Percentiles rank a stretch among this genome's conserved stretches.
phyloP scores from a whole-genome alignment of 2,888 invertebrate genomes.

The Eupithecia insigniata region DNA sequence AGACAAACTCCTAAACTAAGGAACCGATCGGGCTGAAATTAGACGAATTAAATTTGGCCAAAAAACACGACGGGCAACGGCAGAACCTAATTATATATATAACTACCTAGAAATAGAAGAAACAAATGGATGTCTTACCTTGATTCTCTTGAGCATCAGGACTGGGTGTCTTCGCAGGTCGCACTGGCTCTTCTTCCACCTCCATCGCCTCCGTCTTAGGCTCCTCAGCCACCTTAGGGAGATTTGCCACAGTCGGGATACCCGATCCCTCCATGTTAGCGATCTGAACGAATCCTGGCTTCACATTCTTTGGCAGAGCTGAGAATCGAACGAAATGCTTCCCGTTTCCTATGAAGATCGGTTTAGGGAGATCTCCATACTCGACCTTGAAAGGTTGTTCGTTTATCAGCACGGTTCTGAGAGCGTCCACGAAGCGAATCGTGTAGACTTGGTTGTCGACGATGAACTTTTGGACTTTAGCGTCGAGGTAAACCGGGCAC shows the following conservation, averaged over 20 bases:
- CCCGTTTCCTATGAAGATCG: conserved; percentile 88
- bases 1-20: no score
- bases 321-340: conserved; percentile 93
- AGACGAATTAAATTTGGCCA: not conserved
- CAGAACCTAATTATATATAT: not conserved
- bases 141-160: conserved; percentile 68
- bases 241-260: conserved; percentile 45
- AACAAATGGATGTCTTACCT: conserved; percentile 56
- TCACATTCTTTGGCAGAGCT: conserved; percentile 88
- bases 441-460: conserved; percentile 89
- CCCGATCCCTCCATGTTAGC: conserved; percentile 88
- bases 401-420: conserved; percentile 90
- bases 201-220: conserved; percentile 59
- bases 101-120: not conserved
- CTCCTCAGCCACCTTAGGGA: conserved; percentile 46
- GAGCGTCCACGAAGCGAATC: conserved; percentile 91
- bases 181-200: conserved; percentile 53
- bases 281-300: conserved; percentile 88
- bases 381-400: conserved; percentile 91
- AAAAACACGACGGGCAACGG: not conserved
- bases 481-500: conserved; percentile 92
- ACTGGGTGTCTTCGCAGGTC: conserved; percentile 67
- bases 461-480: conserved; percentile 91
- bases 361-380: conserved; percentile 93
- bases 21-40: not conserved